Evolutionary conservation across 2,113 vertebrate species (phyloP).

Genomic region (Myocastor coypus): DNA sequence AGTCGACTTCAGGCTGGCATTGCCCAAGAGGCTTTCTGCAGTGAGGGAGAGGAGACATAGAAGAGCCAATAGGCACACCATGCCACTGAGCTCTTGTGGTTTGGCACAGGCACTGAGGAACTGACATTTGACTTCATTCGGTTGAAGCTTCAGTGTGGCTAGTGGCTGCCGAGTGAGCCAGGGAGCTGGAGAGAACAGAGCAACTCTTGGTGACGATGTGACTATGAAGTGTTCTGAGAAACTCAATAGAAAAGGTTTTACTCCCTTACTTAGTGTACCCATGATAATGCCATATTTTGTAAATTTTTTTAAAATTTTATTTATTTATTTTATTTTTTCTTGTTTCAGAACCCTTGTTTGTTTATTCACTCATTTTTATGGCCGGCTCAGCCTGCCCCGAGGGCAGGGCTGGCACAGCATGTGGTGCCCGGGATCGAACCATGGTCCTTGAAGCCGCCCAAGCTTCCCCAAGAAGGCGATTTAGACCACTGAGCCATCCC

Average conservation of each 20-base stretch:
- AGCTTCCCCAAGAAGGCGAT: too few relatives aligned
- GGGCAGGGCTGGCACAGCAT: too few relatives aligned
- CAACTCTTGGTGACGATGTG: background rate
- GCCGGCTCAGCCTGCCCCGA: too few relatives aligned
- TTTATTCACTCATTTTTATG: too few relatives aligned
- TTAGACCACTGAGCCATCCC: too few relatives aligned
- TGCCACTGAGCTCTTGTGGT: background rate
- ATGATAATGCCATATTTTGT: too few relatives aligned
- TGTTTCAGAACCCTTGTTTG: too few relatives aligned
- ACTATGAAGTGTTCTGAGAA: background rate
- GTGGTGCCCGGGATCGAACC: too few relatives aligned
- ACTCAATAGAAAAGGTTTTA: background rate
- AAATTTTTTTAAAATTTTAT: too few relatives aligned
- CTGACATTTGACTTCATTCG: background rate
- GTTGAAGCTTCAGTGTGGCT: background rate
- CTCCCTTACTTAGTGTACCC: background rate
- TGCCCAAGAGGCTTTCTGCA: background rate
- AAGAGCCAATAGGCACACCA: background rate
- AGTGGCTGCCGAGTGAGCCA: background rate
- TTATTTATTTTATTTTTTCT: too few relatives aligned
- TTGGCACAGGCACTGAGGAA: background rate
- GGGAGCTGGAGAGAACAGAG: background rate
- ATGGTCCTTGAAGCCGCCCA: too few relatives aligned
- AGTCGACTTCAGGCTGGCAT: background rate
- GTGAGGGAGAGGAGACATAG: background rate